phyloP scores from a whole-genome alignment of 2,797 vertebrate species.

The Sebastes glaucus region DNA sequence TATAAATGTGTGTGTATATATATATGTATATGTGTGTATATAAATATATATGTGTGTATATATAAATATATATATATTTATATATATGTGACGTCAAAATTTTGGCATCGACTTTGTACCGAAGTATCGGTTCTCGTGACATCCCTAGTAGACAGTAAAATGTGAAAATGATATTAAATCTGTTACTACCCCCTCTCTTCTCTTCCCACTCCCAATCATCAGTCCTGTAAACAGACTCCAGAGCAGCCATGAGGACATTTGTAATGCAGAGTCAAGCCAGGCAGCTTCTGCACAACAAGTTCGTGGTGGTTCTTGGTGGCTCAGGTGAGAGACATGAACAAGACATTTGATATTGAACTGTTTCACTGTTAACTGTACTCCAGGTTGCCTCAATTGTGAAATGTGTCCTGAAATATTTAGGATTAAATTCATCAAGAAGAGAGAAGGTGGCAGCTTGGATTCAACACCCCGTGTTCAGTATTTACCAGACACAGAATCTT shows the following conservation, averaged over 20 bases:
- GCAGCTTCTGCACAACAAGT: slow-evolving; percentile 85
- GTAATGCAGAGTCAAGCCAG: slow-evolving; percentile 64
- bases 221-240: background rate
- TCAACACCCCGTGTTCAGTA: background rate
- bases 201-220: background rate
- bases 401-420: background rate
- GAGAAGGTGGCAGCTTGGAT: background rate
- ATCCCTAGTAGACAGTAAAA: background rate
- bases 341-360: background rate
- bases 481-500: background rate
- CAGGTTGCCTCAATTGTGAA: background rate
- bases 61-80: too few relatives aligned
- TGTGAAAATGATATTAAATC: background rate
- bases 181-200: background rate
- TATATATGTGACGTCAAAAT: too few relatives aligned
- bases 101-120: too few relatives aligned
- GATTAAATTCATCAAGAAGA: background rate
- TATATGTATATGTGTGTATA: too few relatives aligned
- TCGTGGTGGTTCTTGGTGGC: slow-evolving; percentile 83
- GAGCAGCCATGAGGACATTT: background rate
- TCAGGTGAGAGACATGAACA: slow-evolving; percentile 78
- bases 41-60: too few relatives aligned
- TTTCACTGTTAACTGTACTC: background rate
- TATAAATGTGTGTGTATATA: too few relatives aligned
- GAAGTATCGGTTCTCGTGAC: too few relatives aligned